phyloP scores from a whole-genome alignment of 2,113 vertebrate species.

The Saccopteryx leptura region DNA sequence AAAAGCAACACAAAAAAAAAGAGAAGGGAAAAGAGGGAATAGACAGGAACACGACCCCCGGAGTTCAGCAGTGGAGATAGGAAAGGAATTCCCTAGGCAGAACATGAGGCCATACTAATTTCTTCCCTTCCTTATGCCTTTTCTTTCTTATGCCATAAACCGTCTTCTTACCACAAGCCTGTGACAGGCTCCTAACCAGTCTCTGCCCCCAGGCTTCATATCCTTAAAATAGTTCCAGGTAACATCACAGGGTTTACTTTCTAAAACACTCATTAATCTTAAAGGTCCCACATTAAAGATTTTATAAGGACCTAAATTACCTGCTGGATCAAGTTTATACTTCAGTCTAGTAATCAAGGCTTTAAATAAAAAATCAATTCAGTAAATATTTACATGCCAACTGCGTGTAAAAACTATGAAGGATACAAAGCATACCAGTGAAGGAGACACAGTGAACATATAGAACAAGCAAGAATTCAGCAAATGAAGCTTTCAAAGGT shows the following conservation, averaged over 20 bases:
- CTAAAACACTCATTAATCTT: neutral
- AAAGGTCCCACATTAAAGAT: slow-evolving; percentile 3
- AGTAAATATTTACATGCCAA: neutral
- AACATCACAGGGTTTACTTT: neutral
- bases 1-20: neutral
- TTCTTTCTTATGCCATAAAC: neutral
- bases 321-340: neutral
- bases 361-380: neutral
- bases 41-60: neutral
- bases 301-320: neutral
- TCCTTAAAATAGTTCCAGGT: slow-evolving; percentile 3
- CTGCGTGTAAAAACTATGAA: neutral
- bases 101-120: neutral
- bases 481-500: neutral
- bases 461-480: neutral
- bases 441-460: neutral
- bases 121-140: neutral
- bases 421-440: neutral
- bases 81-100: neutral
- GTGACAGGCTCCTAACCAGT: neutral
- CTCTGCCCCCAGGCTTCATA: neutral
- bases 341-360: neutral
- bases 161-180: neutral
- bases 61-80: neutral
- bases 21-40: neutral